phyloP scores from a whole-genome alignment of 1,140 invertebrate species.

The Drosophila rufa region DNA sequence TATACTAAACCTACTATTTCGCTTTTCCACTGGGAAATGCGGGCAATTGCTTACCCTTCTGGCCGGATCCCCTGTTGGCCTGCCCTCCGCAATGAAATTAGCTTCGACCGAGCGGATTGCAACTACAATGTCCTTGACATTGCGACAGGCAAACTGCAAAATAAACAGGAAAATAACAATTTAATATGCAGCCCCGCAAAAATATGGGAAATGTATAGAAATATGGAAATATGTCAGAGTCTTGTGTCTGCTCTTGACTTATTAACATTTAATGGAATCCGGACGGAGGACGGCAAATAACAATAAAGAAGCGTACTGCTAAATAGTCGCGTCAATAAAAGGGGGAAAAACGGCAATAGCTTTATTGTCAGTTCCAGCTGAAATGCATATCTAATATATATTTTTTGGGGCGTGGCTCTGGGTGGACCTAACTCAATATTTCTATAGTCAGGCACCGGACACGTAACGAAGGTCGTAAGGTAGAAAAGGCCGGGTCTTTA shows the following conservation, averaged over 20 bases:
- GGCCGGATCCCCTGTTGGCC: conserved; percentile 3
- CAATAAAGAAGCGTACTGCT: conserved; percentile 52
- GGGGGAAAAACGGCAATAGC: conserved; percentile 25
- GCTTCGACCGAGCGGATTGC: conserved; percentile 32
- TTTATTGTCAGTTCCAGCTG: conserved; percentile 31
- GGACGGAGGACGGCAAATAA: conserved; percentile 24
- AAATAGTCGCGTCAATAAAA: conserved; percentile 59
- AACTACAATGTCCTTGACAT: conserved; percentile 51
- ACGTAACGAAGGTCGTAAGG: conserved; percentile 37
- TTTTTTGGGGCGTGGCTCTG: conserved; percentile 18
- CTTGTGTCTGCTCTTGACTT: conserved; percentile 43
- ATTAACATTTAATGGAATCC: conserved; percentile 58
- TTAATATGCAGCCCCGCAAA: conserved; percentile 52
- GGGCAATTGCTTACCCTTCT: conserved; percentile 53
- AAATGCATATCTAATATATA: conserved; percentile 15
- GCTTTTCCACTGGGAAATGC: conserved; percentile 30
- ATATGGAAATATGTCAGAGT: conserved; percentile 29
- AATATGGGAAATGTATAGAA: conserved; percentile 3
- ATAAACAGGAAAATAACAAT: conserved; percentile 60
- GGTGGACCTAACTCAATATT: conserved; percentile 37
- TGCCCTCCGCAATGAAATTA: conserved; percentile 45
- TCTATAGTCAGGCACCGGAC: conserved; percentile 3
- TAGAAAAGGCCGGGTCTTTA: conserved; percentile 12
- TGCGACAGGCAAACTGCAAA: conserved; percentile 52
- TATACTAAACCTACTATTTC: conserved; percentile 32